phyloP scores from a whole-genome alignment of 2,113 vertebrate species.

The Phalacrocorax brasilianus region DNA sequence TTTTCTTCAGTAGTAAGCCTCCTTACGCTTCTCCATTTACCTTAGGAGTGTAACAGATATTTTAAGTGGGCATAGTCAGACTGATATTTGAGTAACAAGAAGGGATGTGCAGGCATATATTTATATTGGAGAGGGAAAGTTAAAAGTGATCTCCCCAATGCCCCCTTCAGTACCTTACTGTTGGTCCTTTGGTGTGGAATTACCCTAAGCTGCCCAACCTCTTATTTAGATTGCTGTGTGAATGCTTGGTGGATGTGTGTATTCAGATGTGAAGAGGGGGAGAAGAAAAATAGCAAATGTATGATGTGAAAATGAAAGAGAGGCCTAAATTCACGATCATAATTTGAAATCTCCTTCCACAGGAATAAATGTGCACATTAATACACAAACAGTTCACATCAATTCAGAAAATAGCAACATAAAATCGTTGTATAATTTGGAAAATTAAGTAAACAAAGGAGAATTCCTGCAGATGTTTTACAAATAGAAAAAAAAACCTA shows the following conservation, averaged over 20 bases:
- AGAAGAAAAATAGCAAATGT: not conserved
- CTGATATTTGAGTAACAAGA: not conserved
- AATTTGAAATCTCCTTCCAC: not conserved
- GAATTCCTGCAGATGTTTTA: not conserved
- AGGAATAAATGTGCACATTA: not conserved
- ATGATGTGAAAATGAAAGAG: not conserved
- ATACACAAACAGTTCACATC: not conserved
- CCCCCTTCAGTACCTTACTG: not conserved
- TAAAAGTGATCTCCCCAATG: not conserved
- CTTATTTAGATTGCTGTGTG: not conserved
- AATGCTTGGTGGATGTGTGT: not conserved
- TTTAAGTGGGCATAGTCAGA: not conserved
- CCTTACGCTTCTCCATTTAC: not conserved
- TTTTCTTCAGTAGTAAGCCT: not conserved
- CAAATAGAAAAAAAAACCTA: not conserved
- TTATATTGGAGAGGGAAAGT: not conserved
- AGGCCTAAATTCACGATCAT: not conserved
- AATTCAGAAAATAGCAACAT: conserved; percentile 22
- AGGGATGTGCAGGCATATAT: not conserved
- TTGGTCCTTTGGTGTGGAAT: not conserved
- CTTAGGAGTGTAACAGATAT: not conserved
- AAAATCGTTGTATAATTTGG: not conserved
- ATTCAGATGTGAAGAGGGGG: not conserved
- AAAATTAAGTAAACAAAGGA: conserved; percentile 2
- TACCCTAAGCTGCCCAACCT: not conserved